phyloP scores from a whole-genome alignment of 2,797 vertebrate species.

The Uromys caudimaculatus region DNA sequence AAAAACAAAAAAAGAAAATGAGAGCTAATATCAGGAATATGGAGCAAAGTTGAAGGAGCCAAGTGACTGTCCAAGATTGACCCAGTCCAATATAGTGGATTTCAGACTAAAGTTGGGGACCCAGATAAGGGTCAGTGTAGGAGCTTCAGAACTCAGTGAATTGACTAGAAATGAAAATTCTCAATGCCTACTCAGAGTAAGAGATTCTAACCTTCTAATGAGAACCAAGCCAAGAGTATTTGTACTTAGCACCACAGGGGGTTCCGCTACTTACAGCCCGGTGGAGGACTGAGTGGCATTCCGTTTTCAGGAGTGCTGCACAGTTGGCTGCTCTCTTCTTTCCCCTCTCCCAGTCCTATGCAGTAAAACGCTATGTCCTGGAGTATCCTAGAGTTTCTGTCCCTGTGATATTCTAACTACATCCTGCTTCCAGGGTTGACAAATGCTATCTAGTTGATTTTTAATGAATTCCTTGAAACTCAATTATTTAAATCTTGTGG shows the following conservation, averaged over 20 bases:
- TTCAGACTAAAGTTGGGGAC: not conserved
- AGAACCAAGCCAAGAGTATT: not conserved
- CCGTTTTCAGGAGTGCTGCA: no score
- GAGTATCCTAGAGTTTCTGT: not conserved
- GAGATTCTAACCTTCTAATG: not conserved
- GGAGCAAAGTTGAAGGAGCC: not conserved
- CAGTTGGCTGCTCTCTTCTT: not conserved
- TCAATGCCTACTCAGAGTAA: not conserved
- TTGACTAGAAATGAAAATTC: not conserved
- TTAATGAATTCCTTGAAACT: constrained; percentile 26
- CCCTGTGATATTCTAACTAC: constrained; percentile 20
- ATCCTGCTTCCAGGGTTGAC: not conserved
- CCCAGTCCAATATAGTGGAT: not conserved
- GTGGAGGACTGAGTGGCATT: not conserved
- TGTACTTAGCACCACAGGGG: not conserved
- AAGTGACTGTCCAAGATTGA: not conserved
- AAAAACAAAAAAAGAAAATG: no score
- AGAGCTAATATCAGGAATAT: not conserved
- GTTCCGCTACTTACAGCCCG: not conserved
- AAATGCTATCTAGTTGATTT: constrained; percentile 17
- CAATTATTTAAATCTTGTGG: not conserved
- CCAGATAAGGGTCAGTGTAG: not conserved
- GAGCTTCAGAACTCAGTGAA: not conserved
- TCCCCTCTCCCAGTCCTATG: not conserved
- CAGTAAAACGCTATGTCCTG: not conserved